phyloP scores from a whole-genome alignment of 2,113 vertebrate genomes.

The Gnathochromis pfefferi region DNA sequence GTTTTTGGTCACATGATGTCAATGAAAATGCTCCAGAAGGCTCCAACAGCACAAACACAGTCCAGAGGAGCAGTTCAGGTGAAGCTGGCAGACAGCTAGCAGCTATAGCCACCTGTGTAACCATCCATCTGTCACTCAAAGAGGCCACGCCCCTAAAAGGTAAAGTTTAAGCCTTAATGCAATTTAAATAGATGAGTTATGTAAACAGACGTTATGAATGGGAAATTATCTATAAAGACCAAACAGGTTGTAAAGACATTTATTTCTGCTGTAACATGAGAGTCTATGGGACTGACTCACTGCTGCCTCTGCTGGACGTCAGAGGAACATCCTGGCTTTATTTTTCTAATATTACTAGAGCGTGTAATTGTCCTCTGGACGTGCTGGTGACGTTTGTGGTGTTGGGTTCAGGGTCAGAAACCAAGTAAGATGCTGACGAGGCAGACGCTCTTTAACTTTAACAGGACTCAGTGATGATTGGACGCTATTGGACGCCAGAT shows the following conservation, averaged over 20 bases:
- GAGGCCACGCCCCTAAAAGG: neutral
- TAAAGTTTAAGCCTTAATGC: neutral
- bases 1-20: neutral
- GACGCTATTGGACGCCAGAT: neutral
- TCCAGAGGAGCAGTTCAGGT: neutral
- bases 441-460: neutral
- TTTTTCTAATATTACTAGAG: neutral
- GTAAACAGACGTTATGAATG: neutral
- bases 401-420: neutral
- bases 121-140: neutral
- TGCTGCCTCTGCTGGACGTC: neutral
- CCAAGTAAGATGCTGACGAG: neutral
- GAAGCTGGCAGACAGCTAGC: neutral
- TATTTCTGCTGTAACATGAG: neutral
- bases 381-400: neutral
- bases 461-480: neutral
- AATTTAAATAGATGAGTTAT: neutral
- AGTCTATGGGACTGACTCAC: neutral
- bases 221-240: neutral
- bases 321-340: neutral
- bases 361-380: neutral
- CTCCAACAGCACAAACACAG: neutral
- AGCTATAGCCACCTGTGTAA: neutral
- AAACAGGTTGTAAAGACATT: neutral
- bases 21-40: neutral